A percentile compares a stretch with the other conserved stretches of the same genome.
Evolutionary conservation across 2,888 invertebrate genomes (phyloP).

Genomic region (Drosophila hamatofila): DNA sequence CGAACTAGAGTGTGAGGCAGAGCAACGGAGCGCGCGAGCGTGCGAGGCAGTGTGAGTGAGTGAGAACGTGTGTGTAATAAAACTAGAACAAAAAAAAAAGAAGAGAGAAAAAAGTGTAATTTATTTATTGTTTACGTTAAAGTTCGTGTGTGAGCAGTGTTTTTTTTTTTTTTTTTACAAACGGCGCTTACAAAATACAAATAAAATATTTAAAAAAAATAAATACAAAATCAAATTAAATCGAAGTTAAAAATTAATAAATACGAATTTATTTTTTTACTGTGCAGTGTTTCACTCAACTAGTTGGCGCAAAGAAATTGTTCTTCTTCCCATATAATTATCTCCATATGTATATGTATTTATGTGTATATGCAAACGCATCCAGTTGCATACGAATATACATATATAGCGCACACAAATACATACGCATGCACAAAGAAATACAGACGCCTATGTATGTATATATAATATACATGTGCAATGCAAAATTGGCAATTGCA

Average conservation of each 20-base stretch:
- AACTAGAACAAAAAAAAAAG: constrained; percentile 3
- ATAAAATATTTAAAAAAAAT: too few relatives aligned
- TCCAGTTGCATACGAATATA: background rate
- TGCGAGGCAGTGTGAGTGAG: background rate
- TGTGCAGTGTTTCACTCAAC: constrained; percentile 11
- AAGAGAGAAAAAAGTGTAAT: background rate
- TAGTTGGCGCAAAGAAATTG: constrained; percentile 13
- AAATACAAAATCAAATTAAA: background rate
- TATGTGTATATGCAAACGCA: background rate
- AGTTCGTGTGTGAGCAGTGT: constrained; percentile 8
- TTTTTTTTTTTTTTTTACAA: background rate
- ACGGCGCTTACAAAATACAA: too few relatives aligned
- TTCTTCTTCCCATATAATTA: background rate
- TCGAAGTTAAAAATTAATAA: background rate
- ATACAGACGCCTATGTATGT: constrained; percentile 47
- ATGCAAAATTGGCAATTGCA: constrained; percentile 83
- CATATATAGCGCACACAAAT: constrained; percentile 32
- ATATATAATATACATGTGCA: constrained; percentile 68
- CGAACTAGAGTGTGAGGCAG: background rate
- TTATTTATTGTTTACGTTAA: constrained; percentile 20
- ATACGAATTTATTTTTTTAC: constrained; percentile 11
- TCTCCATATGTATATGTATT: background rate
- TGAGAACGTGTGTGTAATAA: constrained; percentile 9
- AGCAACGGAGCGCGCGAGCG: background rate
- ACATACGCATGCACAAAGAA: constrained; percentile 33